Percentiles rank a stretch among this genome's conserved stretches.
Evolutionary conservation across 2,113 vertebrate species (phyloP).

Genomic region (Oreochromis spilurus): DNA sequence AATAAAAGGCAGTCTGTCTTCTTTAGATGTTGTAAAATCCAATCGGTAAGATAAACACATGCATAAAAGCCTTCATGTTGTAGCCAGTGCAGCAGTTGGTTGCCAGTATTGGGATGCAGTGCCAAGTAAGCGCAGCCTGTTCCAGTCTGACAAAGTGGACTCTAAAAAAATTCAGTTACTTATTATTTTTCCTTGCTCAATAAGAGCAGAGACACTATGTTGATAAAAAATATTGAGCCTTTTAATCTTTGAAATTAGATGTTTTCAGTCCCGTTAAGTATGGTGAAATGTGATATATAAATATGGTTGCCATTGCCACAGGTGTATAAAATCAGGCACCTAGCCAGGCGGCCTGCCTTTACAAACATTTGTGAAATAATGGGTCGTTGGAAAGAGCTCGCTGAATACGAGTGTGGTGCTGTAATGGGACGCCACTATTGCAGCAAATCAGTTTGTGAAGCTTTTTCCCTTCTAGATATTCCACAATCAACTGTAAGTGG

Average conservation of each 20-base stretch:
- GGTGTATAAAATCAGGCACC: not conserved
- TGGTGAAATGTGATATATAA: not conserved
- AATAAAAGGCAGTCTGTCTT: not conserved
- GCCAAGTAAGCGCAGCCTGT: not conserved
- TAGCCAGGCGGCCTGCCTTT: not conserved
- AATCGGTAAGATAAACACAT: not conserved
- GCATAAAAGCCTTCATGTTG: not conserved
- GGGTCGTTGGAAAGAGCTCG: not conserved
- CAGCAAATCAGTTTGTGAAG: not conserved
- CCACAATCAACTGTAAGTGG: not conserved
- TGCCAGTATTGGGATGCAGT: not conserved
- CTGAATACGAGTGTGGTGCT: not conserved
- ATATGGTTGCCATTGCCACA: not conserved
- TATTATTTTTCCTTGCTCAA: not conserved
- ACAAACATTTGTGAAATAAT: not conserved
- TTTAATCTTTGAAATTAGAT: not conserved
- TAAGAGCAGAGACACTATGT: not conserved
- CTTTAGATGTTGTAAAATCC: not conserved
- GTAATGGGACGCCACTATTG: not conserved
- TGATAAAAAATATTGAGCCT: not conserved
- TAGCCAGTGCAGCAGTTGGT: not conserved
- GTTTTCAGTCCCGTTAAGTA: not conserved
- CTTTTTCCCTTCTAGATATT: not conserved
- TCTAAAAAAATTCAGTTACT: not conserved
- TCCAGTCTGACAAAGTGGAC: not conserved